phyloP scores from a whole-genome alignment of 2,888 invertebrate genomes.

The Drosophila histrio region DNA sequence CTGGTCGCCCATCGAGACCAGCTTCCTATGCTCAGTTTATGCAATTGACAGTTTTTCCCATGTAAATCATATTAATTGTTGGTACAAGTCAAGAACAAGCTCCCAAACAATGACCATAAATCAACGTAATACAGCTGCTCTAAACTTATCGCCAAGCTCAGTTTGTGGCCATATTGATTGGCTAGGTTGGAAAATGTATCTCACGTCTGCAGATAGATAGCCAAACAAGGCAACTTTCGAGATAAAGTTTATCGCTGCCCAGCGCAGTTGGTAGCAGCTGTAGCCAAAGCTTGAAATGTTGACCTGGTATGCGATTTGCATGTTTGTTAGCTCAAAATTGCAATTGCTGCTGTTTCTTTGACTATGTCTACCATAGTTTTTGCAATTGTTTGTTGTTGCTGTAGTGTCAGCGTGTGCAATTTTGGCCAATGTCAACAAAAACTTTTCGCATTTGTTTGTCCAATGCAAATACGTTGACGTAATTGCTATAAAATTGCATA shows the following conservation, averaged over 20 bases:
- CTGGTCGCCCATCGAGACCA: neutral
- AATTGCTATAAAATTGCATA: slow-evolving; percentile 70
- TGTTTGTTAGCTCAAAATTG: slow-evolving; percentile 67
- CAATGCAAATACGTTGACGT: slow-evolving; percentile 63
- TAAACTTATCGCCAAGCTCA: slow-evolving; percentile 19
- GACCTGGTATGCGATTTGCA: slow-evolving; percentile 80
- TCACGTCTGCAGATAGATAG: slow-evolving; percentile 56
- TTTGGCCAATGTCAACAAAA: slow-evolving; percentile 77
- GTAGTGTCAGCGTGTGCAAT: slow-evolving; percentile 30
- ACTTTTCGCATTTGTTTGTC: slow-evolving; percentile 59
- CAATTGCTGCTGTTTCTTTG: slow-evolving; percentile 39
- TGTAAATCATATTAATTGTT: slow-evolving; percentile 80
- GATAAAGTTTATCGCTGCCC: slow-evolving; percentile 73
- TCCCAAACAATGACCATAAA: slow-evolving; percentile 65
- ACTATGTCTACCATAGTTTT: slow-evolving; percentile 11
- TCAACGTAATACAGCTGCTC: slow-evolving; percentile 66
- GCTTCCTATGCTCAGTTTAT: neutral
- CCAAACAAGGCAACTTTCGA: slow-evolving; percentile 64
- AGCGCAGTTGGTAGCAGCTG: slow-evolving; percentile 36
- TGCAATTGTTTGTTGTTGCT: slow-evolving; percentile 8
- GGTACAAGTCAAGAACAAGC: slow-evolving; percentile 61
- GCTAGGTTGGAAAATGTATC: slow-evolving; percentile 56
- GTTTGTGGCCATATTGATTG: slow-evolving; percentile 63
- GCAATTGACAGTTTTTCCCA: slow-evolving; percentile 79
- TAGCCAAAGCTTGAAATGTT: slow-evolving; percentile 39